phyloP scores from a whole-genome alignment of 2,888 invertebrate species.

The Polylopha cassiicola region DNA sequence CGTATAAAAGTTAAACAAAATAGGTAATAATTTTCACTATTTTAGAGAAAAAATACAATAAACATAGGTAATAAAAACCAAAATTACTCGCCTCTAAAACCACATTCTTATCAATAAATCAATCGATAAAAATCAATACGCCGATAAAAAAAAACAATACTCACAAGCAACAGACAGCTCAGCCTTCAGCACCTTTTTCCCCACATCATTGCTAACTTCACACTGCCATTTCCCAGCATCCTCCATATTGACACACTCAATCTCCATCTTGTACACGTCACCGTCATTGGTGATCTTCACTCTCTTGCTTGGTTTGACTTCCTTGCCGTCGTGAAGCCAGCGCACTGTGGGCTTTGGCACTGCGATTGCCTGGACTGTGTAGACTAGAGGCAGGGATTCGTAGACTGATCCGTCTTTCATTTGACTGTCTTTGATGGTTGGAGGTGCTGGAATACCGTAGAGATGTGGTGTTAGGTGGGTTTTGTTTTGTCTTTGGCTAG shows the following conservation, averaged over 20 bases:
- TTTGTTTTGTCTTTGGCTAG: no score
- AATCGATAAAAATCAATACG: no score
- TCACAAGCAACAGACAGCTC: constrained; percentile 84
- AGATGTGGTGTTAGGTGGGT: no score
- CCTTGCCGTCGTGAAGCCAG: constrained; percentile 88
- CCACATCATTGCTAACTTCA: constrained; percentile 88
- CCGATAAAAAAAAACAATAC: constrained; percentile 33
- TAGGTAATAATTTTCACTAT: no score
- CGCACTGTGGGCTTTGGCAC: constrained; percentile 86
- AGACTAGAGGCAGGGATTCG: constrained; percentile 89
- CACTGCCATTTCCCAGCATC: constrained; percentile 92
- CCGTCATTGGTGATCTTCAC: constrained; percentile 81
- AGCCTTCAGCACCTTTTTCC: constrained; percentile 85
- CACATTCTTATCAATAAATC: no score
- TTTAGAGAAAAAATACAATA: no score
- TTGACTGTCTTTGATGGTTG: constrained; percentile 83
- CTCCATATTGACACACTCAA: constrained; percentile 80
- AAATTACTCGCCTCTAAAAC: no score
- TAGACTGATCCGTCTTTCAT: constrained; percentile 85
- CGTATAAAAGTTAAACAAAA: no score
- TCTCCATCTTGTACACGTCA: constrained; percentile 84
- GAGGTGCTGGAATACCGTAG: constrained; percentile 82
- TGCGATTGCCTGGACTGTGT: constrained; percentile 86
- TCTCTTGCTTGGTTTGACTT: constrained; percentile 80
- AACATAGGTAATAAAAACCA: no score